phyloP scores from a whole-genome alignment of 2,888 invertebrate genomes.

The Resseliella maxima region DNA sequence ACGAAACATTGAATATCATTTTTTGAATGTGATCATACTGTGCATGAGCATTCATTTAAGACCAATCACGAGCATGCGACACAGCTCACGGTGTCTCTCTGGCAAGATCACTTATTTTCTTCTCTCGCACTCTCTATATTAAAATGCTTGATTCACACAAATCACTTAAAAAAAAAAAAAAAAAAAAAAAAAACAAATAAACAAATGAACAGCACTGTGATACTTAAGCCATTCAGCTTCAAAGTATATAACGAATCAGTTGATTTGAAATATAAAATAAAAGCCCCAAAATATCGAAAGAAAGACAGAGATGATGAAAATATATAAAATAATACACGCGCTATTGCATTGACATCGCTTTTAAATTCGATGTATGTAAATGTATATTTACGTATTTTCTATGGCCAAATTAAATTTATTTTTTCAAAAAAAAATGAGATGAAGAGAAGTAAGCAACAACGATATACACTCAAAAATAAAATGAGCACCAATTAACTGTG shows the following conservation, averaged over 20 bases:
- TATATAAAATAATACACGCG: not conserved
- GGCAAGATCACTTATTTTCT: not conserved
- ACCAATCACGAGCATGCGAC: not conserved
- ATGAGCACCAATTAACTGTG: slow-evolving; percentile 38
- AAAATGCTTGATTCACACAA: slow-evolving; percentile 26
- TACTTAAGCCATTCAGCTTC: slow-evolving; percentile 7
- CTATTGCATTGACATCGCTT: slow-evolving; percentile 5
- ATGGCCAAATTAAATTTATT: slow-evolving; percentile 13
- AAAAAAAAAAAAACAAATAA: not conserved
- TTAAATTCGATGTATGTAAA: not conserved
- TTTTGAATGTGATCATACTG: not conserved
- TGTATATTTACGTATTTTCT: not conserved
- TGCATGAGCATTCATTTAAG: not conserved
- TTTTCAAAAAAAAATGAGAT: not conserved
- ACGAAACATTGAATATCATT: not conserved
- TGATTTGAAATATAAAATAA: not conserved
- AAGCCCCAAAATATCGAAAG: not conserved
- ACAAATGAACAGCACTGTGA: not conserved
- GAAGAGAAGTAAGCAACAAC: not conserved
- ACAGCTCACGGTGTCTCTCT: not conserved
- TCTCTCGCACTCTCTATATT: not conserved
- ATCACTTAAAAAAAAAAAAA: not conserved
- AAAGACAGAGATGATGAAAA: not conserved
- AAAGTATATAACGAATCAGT: not conserved
- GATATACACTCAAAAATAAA: slow-evolving; percentile 34